Evolutionary conservation across 1,140 invertebrate genomes (phyloP).

Genomic region (Meloidogyne exigua): DNA sequence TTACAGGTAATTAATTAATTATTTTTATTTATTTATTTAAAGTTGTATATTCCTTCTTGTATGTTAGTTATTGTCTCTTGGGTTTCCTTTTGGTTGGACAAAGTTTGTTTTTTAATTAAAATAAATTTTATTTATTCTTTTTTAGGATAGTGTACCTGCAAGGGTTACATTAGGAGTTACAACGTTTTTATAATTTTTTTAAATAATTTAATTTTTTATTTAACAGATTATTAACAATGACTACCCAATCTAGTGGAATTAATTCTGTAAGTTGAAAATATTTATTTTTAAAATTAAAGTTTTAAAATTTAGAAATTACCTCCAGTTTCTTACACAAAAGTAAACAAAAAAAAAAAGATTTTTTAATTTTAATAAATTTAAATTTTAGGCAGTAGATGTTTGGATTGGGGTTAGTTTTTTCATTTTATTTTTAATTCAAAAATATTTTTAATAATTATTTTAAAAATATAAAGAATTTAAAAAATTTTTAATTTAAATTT

Average conservation of each 20-base stretch:
- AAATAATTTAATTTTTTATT: not conserved
- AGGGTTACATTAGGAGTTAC: slow-evolving; percentile 57
- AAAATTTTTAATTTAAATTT: not conserved
- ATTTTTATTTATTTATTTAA: not conserved
- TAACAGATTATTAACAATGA: slow-evolving; percentile 82
- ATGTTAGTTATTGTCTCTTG: slow-evolving; percentile 69
- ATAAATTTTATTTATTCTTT: not conserved
- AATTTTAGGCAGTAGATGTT: slow-evolving; percentile 66
- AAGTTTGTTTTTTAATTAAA: slow-evolving; percentile 40
- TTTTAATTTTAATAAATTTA: not conserved
- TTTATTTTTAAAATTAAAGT: not conserved
- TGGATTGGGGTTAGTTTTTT: slow-evolving; percentile 50
- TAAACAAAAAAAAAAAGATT: not conserved
- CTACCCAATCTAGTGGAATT: slow-evolving; percentile 90
- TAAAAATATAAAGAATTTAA: not conserved
- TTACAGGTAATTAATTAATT: slow-evolving; percentile 71
- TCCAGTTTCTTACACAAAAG: slow-evolving; percentile 90
- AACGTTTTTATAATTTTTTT: slow-evolving; percentile 30
- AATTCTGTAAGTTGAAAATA: slow-evolving; percentile 70
- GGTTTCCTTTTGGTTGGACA: slow-evolving; percentile 69
- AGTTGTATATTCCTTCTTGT: slow-evolving; percentile 64
- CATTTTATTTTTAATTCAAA: not conserved
- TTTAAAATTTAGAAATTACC: slow-evolving; percentile 73
- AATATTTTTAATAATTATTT: not conserved
- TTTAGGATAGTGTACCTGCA: slow-evolving; percentile 64